Percentiles rank a stretch among this genome's conserved stretches.
Conservation (phyloP, 1,140 invertebrate species). For the Microplitis demolitor region DNA sequence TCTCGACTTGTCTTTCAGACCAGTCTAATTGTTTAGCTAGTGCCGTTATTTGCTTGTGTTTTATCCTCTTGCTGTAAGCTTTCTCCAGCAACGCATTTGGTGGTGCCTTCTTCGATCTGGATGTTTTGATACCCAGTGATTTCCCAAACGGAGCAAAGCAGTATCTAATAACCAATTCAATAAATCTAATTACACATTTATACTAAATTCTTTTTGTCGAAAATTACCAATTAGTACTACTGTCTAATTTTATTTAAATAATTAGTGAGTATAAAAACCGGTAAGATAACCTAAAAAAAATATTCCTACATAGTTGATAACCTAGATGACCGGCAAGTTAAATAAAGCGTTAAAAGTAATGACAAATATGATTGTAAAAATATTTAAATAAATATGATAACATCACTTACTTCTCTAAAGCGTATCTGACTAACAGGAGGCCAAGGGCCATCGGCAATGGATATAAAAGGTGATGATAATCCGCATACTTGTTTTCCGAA, state of each 20-base stretch:
- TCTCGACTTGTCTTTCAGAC: slow-evolving; percentile 85
- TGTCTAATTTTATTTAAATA: too few species aligned
- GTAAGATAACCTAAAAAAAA: too few species aligned
- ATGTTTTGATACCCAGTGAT: slow-evolving; percentile 78
- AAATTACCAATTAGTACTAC: too few species aligned
- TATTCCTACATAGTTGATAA: too few species aligned
- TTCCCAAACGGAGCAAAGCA: slow-evolving; percentile 78
- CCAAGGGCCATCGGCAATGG: slow-evolving; percentile 81
- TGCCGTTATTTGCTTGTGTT: slow-evolving; percentile 73
- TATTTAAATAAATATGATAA: slow-evolving; percentile 5
- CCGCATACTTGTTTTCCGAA: slow-evolving; percentile 76
- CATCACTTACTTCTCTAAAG: slow-evolving; percentile 78
- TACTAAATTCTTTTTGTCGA: not conserved
- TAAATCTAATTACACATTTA: not conserved
- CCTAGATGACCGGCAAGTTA: not conserved
- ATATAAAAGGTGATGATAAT: slow-evolving; percentile 81
- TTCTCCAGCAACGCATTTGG: slow-evolving; percentile 74
- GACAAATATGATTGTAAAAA: not conserved
- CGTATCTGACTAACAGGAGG: slow-evolving; percentile 74
- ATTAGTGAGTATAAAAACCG: too few species aligned
- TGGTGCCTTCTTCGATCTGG: slow-evolving; percentile 73
- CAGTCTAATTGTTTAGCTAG: slow-evolving; percentile 87
- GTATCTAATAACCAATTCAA: slow-evolving; percentile 62
- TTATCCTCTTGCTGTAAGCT: slow-evolving; percentile 73
- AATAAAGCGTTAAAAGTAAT: not conserved